Percentiles rank a stretch among this genome's conserved stretches.
Conservation (phyloP, 1,140 invertebrate genomes). For the Phymastichus coffea region DNA sequence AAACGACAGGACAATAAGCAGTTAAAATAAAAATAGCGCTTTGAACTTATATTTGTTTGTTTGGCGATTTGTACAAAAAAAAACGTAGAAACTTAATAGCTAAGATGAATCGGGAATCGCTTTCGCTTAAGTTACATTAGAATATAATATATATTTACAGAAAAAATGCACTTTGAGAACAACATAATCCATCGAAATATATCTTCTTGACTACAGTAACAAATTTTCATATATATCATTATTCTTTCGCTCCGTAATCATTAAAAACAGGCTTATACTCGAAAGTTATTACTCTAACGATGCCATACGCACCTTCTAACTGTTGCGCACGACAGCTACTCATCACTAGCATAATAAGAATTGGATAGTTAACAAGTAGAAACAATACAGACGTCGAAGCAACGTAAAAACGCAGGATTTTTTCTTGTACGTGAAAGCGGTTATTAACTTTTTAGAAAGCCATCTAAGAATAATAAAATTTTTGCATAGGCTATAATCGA, state of each 20-base stretch:
- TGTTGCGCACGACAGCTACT: too few relatives aligned
- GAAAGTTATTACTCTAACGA: too few relatives aligned
- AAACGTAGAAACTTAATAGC: slow-evolving; percentile 24
- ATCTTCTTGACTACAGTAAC: slow-evolving; percentile 11
- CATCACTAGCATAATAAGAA: too few relatives aligned
- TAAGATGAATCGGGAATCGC: slow-evolving; percentile 7
- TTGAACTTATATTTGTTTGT: slow-evolving; percentile 4
- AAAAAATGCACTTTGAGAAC: slow-evolving; percentile 26
- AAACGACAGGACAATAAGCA: background rate
- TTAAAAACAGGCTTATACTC: too few relatives aligned
- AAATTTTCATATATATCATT: background rate
- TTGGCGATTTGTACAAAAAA: slow-evolving; percentile 28
- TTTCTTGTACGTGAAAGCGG: too few relatives aligned
- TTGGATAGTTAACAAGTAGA: too few relatives aligned
- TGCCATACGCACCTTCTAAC: too few relatives aligned
- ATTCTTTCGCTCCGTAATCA: background rate
- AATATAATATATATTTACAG: slow-evolving; percentile 28
- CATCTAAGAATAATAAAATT: too few relatives aligned
- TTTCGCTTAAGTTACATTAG: slow-evolving; percentile 12
- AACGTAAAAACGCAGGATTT: too few relatives aligned
- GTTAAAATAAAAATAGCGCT: background rate
- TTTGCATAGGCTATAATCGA: too few relatives aligned
- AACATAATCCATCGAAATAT: slow-evolving; percentile 17
- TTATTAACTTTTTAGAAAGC: too few relatives aligned
- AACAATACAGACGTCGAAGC: too few relatives aligned